Conservation (phyloP, 2,888 invertebrate species). For the Tenthredo mesomela region DNA sequence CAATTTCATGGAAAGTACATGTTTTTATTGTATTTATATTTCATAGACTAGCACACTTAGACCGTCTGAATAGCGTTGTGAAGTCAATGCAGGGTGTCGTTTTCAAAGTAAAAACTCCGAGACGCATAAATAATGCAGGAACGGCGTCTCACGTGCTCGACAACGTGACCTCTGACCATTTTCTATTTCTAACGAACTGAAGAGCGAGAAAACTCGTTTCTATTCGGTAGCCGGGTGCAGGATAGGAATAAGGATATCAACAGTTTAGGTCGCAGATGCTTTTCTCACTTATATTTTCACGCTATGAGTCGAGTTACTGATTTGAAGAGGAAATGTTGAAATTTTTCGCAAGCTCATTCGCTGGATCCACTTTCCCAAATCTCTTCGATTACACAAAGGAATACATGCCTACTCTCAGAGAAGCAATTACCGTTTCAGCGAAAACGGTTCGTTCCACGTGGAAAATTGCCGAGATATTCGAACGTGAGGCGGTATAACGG, state of each 20-base stretch:
- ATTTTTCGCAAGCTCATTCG: not conserved
- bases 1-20: not conserved
- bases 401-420: not conserved
- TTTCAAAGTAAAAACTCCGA: conserved; percentile 11
- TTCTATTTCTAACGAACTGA: not conserved
- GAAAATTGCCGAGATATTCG: conserved; percentile 17
- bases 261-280: not conserved
- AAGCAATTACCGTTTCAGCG: conserved; percentile 26
- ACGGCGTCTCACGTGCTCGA: conserved; percentile 4
- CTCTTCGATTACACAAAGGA: conserved; percentile 7
- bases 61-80: not conserved
- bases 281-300: not conserved
- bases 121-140: conserved; percentile 15
- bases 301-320: not conserved
- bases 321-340: not conserved
- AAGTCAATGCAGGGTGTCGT: not conserved
- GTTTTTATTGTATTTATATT: not conserved
- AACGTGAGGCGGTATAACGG: conserved; percentile 21
- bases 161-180: conserved; percentile 25
- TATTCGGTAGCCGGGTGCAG: not conserved
- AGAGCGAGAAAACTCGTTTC: not conserved
- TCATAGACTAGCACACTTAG: not conserved
- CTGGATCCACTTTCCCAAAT: not conserved
- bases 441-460: conserved; percentile 5
- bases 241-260: not conserved